These are phyloP conservation scores for Telenomus remus DNA, from an alignment of 1,140 invertebrate genomes.

Conservation along the genomic window DNA sequence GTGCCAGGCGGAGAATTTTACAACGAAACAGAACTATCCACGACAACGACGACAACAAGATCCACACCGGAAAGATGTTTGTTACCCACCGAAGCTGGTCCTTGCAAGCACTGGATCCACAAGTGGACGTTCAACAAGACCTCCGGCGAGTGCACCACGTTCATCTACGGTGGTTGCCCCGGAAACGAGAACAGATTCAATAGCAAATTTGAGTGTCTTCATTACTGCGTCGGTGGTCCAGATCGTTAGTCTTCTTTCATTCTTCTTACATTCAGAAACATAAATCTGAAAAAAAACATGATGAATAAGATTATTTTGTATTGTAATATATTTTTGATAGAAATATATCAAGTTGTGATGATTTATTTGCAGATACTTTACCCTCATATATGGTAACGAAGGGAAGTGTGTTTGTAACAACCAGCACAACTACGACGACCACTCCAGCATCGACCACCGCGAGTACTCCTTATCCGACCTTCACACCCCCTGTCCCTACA, in stretches of 20 bases:
- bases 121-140: conserved; percentile 85
- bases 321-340: too few species aligned
- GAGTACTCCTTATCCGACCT: conserved; percentile 69
- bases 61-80: conserved; percentile 67
- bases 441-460: conserved; percentile 70
- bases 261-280: too few species aligned
- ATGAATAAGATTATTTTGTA: too few species aligned
- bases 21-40: conserved; percentile 53
- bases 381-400: conserved; percentile 74
- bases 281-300: conserved; percentile 1
- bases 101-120: conserved; percentile 81
- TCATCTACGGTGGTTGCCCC: conserved; percentile 86
- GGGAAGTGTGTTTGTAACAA: conserved; percentile 70
- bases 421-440: conserved; percentile 71
- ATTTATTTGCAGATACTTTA: conserved; percentile 72
- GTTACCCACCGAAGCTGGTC: conserved; percentile 77
- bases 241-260: conserved; percentile 68
- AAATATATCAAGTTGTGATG: too few species aligned
- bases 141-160: conserved; percentile 80
- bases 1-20: conserved; percentile 53
- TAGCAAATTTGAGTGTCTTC: conserved; percentile 82
- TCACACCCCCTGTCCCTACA: conserved; percentile 70
- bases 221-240: conserved; percentile 78
- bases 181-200: conserved; percentile 88
- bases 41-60: conserved; percentile 59